Evolutionary conservation across 1,140 invertebrate genomes (phyloP), one percentile per base, ranked within the genome.

Genomic region (Physella acuta): DNA sequence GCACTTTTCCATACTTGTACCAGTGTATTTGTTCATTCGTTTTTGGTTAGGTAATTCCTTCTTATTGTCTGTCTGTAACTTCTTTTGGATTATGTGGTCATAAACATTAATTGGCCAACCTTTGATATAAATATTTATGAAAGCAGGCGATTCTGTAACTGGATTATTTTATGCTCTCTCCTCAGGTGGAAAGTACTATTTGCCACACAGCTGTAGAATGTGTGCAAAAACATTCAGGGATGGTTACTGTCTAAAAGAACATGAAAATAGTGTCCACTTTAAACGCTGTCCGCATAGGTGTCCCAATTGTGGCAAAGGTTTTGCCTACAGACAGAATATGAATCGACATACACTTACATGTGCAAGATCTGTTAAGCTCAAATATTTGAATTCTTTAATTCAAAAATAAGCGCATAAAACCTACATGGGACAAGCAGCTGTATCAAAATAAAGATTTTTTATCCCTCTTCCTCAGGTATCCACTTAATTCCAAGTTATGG

Each of bases 191-290:
- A 26, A 37, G 16, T 61, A 24, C 39, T 11, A n/a, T 61, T 39
- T 34, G n/a, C 59, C 31, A n/a, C 28, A 61, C 59, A 61, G 51
- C 39, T 64, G 62, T 53, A 52, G 44, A 37, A 64, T 64, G 37
- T 64, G 62, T 33, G 44, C 26, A 33, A 64, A 64, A 33, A 30
- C n/a, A 49, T 64, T 64, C 44, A 51, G 44, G 33, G 62, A 64
- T 49, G 31, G 31, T 36, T 64, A 64, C 33, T 53, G 51, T 52
- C 33, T 64, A 49, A 51, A 33, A 53, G 62, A 64, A 49, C 62
- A 64, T 64, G 37, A 52, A 20, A 64, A 64, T 64, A 53, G 62
- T 64, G 62, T 64, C 30, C 62, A 64, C 37, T 64, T 52, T 51
- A 64, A 64, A 36, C 30, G 30, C 17, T 64, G 26, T n/a, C 62